Conservation (phyloP, 2,797 vertebrate genomes). For the Choloepus didactylus region DNA sequence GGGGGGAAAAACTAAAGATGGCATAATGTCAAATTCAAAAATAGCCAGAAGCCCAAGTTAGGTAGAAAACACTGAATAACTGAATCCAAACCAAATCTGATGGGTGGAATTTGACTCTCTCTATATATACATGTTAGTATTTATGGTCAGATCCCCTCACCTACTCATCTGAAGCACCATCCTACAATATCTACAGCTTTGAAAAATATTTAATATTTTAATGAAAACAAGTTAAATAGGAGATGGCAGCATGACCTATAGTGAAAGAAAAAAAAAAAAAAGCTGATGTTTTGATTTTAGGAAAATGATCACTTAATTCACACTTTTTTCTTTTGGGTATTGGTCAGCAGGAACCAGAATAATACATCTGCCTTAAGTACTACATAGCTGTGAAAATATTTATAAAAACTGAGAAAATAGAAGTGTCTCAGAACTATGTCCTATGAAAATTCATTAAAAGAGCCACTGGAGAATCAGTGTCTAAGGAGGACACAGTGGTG, state of each 20-base stretch:
- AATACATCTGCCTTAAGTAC: neutral
- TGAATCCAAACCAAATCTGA: neutral
- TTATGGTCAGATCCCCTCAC: neutral
- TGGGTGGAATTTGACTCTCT: neutral
- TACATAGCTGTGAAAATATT: neutral
- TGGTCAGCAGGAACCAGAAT: neutral
- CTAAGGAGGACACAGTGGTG: neutral
- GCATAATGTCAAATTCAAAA: neutral
- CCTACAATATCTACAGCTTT: neutral
- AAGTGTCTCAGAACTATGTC: neutral
- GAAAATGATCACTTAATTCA: conserved; percentile 15
- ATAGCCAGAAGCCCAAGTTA: neutral
- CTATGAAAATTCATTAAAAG: neutral
- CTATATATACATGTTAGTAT: neutral
- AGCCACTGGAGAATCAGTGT: neutral
- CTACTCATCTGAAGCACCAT: neutral
- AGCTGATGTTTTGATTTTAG: neutral
- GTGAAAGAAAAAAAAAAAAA: neutral
- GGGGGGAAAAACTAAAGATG: neutral
- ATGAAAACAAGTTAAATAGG: neutral
- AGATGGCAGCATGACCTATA: neutral
- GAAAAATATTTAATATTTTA: neutral
- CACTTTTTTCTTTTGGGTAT: neutral
- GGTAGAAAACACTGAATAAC: neutral
- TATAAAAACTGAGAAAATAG: neutral